These are phyloP conservation scores for Setipinna tenuifilis DNA, from an alignment of 2,797 vertebrate genomes.

Conservation along the genomic window DNA sequence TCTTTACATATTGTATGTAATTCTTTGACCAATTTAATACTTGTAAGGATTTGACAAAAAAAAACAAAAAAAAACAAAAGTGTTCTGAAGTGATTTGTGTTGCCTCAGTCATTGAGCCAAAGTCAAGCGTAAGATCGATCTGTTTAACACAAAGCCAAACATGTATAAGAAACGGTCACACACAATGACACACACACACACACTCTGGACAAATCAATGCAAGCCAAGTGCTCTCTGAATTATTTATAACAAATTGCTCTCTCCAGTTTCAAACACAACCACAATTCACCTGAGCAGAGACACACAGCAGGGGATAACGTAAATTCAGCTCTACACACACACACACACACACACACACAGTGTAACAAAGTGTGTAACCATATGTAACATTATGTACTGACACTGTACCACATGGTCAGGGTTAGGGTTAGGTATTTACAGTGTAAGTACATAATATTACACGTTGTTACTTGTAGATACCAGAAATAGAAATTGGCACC, in stretches of 20 bases:
- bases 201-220: neutral
- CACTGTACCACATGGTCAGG: too few species aligned
- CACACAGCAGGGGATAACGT: too few species aligned
- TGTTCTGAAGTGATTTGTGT: conserved; percentile 21
- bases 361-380: too few species aligned
- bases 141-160: neutral
- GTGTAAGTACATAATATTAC: too few species aligned
- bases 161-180: neutral
- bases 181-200: neutral
- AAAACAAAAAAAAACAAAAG: conserved; percentile 27
- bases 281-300: neutral
- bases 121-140: neutral
- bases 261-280: neutral
- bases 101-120: conserved; percentile 20
- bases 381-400: too few species aligned
- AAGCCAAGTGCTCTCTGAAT: neutral
- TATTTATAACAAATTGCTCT: neutral
- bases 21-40: conserved; percentile 33
- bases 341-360: neutral
- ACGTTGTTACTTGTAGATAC: too few species aligned
- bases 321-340: neutral
- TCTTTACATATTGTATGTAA: conserved; percentile 21
- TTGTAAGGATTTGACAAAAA: conserved; percentile 31
- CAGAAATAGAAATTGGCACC: too few species aligned
- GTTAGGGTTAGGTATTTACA: too few species aligned